phyloP scores from a whole-genome alignment of 2,113 vertebrate genomes.

The Octodon degus region DNA sequence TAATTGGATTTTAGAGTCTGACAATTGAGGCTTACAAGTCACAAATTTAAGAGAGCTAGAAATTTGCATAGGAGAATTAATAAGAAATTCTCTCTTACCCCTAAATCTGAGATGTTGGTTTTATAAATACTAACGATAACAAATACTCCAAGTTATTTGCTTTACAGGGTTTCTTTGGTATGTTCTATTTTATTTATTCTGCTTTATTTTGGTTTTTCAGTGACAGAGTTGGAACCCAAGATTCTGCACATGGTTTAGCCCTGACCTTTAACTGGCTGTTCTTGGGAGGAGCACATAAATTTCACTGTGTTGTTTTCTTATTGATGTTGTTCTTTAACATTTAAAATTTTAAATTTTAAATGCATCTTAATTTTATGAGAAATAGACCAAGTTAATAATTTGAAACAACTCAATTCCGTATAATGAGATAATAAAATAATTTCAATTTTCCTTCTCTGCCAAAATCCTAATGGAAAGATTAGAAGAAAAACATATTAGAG shows the following conservation, averaged over 20 bases:
- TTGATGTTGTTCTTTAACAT: neutral
- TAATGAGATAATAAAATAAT: slow-evolving; percentile 10
- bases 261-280: neutral
- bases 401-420: neutral
- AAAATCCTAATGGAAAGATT: neutral
- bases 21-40: neutral
- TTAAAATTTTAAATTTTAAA: neutral
- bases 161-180: neutral
- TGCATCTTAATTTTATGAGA: neutral
- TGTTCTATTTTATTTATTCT: neutral
- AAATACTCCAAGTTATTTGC: neutral
- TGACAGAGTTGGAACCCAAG: neutral
- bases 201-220: neutral
- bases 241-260: rapidly evolving
- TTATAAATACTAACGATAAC: neutral
- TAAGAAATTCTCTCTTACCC: neutral
- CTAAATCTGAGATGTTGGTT: neutral
- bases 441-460: neutral
- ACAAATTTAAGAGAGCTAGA: neutral
- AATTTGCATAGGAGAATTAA: neutral
- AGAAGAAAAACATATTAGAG: neutral
- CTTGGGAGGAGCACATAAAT: neutral
- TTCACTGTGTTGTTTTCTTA: neutral
- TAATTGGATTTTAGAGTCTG: neutral
- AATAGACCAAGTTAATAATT: neutral